These are phyloP conservation scores for Brachionus calyciflorus DNA, from an alignment of 1,140 invertebrate species.

Conservation along the genomic window DNA sequence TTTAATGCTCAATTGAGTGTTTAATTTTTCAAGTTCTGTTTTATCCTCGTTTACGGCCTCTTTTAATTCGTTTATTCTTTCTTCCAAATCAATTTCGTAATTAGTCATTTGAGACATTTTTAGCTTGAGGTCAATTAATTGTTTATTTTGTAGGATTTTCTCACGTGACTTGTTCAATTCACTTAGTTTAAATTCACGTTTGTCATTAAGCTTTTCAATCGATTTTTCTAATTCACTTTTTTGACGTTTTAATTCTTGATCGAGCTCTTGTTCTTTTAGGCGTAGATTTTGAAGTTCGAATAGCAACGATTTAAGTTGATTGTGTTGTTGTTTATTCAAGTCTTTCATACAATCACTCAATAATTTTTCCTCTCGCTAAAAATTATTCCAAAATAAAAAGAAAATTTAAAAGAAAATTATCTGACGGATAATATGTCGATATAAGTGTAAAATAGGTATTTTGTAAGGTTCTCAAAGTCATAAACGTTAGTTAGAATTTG, in stretches of 20 bases:
- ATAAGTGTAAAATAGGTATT: too few relatives aligned
- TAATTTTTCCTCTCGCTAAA: neutral
- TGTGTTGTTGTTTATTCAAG: neutral
- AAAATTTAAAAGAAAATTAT: too few relatives aligned
- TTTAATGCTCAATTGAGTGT: slow-evolving; percentile 16
- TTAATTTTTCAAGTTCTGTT: neutral
- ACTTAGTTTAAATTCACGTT: neutral
- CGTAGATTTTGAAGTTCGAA: slow-evolving; percentile 21
- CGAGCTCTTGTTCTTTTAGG: slow-evolving; percentile 26
- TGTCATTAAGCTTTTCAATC: neutral
- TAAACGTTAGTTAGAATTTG: too few relatives aligned
- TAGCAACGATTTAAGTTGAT: neutral
- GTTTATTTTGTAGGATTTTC: slow-evolving; percentile 14
- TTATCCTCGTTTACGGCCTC: neutral
- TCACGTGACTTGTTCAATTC: neutral
- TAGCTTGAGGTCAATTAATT: neutral
- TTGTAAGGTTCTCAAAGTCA: too few relatives aligned
- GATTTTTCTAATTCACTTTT: neutral
- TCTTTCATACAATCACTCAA: slow-evolving; percentile 31
- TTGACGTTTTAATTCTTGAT: neutral
- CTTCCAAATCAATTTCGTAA: neutral
- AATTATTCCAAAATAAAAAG: too few relatives aligned
- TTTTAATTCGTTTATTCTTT: neutral
- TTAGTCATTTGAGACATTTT: slow-evolving; percentile 30
- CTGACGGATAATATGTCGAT: too few relatives aligned